Conservation (phyloP, 2,113 vertebrate species). For the Scatophagus argus region DNA sequence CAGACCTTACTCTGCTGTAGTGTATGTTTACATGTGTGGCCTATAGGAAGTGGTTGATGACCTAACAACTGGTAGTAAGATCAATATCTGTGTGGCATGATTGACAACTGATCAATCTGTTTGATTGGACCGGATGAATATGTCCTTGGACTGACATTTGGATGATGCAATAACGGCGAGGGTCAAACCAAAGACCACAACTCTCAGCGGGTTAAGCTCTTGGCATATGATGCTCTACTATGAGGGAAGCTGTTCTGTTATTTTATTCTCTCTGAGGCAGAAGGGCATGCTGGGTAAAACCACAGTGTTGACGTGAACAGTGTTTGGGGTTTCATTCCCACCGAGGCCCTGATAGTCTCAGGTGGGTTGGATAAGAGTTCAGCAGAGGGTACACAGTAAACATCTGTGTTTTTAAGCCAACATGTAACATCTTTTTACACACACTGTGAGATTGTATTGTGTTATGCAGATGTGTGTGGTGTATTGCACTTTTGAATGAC, state of each 20-base stretch:
- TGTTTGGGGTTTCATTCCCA: neutral
- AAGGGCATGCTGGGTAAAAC: constrained; percentile 36
- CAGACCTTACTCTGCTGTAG: neutral
- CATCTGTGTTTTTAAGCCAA: neutral
- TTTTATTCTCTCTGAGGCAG: constrained; percentile 8
- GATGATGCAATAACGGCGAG: constrained; percentile 23
- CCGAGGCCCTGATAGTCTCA: neutral
- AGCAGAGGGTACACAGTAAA: neutral
- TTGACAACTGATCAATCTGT: constrained; percentile 52
- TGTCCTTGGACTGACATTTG: constrained; percentile 46
- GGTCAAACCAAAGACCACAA: neutral
- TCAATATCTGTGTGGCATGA: constrained; percentile 34
- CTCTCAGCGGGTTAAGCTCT: neutral
- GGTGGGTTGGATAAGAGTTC: neutral
- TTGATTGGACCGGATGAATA: constrained; percentile 27
- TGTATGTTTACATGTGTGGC: neutral
- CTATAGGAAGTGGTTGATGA: neutral
- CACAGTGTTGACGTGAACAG: no score
- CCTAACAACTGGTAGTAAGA: neutral
- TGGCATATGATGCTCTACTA: neutral
- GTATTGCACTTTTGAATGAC: neutral
- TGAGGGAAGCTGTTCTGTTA: neutral
- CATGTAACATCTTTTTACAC: neutral
- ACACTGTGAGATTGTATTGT: neutral
- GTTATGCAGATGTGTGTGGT: no score